Base-by-base conservation (phyloP, 2,888 invertebrate species). In the Acronicta alni region DNA sequence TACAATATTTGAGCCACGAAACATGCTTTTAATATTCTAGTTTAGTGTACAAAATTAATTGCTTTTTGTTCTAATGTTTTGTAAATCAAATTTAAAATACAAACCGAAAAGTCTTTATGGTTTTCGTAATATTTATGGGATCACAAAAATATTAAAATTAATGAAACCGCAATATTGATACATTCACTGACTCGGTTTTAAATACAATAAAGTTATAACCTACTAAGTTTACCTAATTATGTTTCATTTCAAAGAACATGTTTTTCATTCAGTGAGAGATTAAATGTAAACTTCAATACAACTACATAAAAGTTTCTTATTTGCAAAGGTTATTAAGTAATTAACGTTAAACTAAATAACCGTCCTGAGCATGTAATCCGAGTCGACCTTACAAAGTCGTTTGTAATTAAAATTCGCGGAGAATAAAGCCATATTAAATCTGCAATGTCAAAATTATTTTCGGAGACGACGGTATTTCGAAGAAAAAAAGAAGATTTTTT, bases 361-460 rank as follows among this genome's bases (percentile, higher is more conserved):
- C 45, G 39, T 75, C 37, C 39, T 39, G 39, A 59, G 52, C 62
- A 64, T 67, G 55, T 72, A 72, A 78, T 75, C 72, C 45, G 48
- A 63, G 49, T 15, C 45, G 57, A 58, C 61, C 61, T 72, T 54
- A 59, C 64, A 63, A 79, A 79, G 68, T 57, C 76, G 43, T 52
- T 72, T 55, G 52, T 78, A 68, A 79, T 75, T 78, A 78, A 65
- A 75, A 78, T 68, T 56, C 54, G 54, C 41, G 44, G 38, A 57
- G 48, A 67, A 62, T 72, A 58, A 78, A 78, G 64, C 67, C 72
- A 49, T 75, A 67, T 67, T 64, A 75, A 75, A 75, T 72, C 59
- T 75, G 45, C 76, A 72, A 78, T 72, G 73, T 67, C 76, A 75
- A 75, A 75, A 78, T 75, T 55, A 47, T 67, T 55, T 65, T 72